Conservation (phyloP, 2,888 invertebrate genomes). For the Mythimna impura region DNA sequence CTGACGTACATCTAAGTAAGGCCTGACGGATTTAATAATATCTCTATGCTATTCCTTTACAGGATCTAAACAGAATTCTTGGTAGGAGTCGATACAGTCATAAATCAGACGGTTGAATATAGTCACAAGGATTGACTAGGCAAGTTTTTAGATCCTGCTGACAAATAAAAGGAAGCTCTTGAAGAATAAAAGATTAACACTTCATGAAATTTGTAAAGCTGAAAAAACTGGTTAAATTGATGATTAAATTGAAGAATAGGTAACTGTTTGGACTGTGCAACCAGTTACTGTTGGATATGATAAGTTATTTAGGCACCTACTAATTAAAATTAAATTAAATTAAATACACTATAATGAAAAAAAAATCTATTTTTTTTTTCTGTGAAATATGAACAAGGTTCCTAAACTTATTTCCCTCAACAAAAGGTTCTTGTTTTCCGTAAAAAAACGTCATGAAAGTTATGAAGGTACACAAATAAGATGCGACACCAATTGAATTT, state of each 20-base stretch:
- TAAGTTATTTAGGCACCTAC: too few species aligned
- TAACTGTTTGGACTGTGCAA: too few species aligned
- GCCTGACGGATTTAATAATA: conserved; percentile 43
- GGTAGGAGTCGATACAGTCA: neutral
- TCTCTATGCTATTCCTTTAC: conserved; percentile 16
- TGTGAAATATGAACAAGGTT: neutral
- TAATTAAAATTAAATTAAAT: too few species aligned
- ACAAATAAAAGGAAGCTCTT: neutral
- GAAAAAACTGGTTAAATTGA: neutral
- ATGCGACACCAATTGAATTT: conserved; percentile 49
- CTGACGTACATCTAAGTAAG: conserved; percentile 51
- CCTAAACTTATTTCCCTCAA: conserved; percentile 7
- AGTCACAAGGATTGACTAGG: neutral
- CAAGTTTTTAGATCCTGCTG: neutral
- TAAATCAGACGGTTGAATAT: neutral
- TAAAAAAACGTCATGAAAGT: conserved; percentile 27
- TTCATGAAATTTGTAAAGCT: neutral
- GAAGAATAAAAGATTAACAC: conserved; percentile 1
- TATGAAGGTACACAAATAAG: conserved; percentile 39
- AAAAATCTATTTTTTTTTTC: too few species aligned
- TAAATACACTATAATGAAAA: too few species aligned
- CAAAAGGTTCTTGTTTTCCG: conserved; percentile 10
- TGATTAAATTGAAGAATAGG: neutral
- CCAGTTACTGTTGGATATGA: neutral
- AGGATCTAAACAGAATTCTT: neutral